Conservation (phyloP, 2,113 vertebrate genomes). For the Psittacula cyanocephala region DNA sequence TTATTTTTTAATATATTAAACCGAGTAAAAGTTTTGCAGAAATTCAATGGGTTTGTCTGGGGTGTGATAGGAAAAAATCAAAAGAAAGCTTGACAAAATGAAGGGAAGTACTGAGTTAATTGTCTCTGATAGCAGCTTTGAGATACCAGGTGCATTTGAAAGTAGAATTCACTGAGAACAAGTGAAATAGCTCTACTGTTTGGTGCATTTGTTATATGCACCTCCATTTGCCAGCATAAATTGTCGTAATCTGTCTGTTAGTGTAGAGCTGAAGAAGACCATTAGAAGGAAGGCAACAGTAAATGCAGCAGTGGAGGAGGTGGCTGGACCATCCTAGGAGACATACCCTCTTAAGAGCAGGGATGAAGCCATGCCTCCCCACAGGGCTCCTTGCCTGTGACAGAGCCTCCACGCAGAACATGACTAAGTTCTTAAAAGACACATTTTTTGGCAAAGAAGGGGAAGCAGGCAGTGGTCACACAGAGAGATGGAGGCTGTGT, state of each 20-base stretch:
- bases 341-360: neutral
- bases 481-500: accelerated
- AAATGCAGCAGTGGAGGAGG: neutral
- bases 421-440: neutral
- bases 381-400: neutral
- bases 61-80: neutral
- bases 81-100: neutral
- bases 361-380: neutral
- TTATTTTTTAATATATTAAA: neutral
- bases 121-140: neutral
- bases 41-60: neutral
- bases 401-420: accelerated
- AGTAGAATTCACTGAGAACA: neutral
- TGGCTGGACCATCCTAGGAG: neutral
- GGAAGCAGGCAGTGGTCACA: neutral
- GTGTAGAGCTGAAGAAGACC: neutral
- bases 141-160: neutral
- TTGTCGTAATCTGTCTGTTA: neutral
- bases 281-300: neutral
- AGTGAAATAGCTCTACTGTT: neutral
- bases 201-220: neutral
- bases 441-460: neutral
- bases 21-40: neutral
- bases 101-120: neutral
- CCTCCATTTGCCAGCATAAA: neutral